These are phyloP conservation scores for Pseudoatta argentina DNA, from an alignment of 1,140 invertebrate species.

Conservation along the genomic window DNA sequence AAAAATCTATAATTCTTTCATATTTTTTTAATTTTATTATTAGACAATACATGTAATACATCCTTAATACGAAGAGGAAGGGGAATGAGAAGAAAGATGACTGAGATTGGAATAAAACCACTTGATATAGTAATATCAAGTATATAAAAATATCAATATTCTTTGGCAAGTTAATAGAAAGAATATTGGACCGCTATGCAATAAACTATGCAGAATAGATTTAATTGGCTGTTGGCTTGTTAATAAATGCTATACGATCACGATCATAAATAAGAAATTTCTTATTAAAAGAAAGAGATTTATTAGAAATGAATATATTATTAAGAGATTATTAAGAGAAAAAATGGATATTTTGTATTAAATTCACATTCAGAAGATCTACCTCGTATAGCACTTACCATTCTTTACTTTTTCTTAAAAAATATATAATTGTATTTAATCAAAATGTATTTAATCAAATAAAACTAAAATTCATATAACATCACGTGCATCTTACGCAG, in stretches of 20 bases:
- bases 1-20: no score
- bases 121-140: constrained; percentile 46
- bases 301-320: constrained; percentile 9
- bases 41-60: no score
- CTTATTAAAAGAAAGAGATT: not conserved
- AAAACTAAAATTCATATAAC: constrained; percentile 7
- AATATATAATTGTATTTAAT: constrained; percentile 14
- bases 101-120: constrained; percentile 49
- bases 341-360: not conserved
- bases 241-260: constrained; percentile 69
- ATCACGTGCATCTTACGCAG: constrained; percentile 28
- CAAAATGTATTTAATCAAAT: no score
- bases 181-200: constrained; percentile 65
- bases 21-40: no score
- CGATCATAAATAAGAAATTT: constrained; percentile 19
- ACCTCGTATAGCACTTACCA: constrained; percentile 60
- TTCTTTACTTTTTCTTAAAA: constrained; percentile 3
- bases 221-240: constrained; percentile 79
- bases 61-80: constrained; percentile 16
- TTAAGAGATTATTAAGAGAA: not conserved
- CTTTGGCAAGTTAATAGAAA: constrained; percentile 44
- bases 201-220: constrained; percentile 29
- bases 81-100: constrained; percentile 59
- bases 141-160: constrained; percentile 46
- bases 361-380: not conserved